Evolutionary conservation across 2,888 invertebrate genomes (phyloP), one percentile per base, ranked within the genome.

Genomic region (Dynastes tityus): DNA sequence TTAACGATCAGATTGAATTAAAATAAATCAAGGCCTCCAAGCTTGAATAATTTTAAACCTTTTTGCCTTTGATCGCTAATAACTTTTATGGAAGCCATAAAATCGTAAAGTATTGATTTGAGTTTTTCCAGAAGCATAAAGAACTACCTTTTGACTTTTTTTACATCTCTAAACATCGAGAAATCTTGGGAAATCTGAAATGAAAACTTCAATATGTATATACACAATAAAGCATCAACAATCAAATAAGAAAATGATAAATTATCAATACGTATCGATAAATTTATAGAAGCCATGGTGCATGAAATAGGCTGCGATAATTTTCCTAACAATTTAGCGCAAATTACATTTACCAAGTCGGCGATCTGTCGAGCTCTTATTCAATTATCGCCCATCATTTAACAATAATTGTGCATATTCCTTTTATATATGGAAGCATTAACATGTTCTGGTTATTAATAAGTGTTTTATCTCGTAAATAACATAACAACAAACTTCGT

Each of bases 391-490:
- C 2, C 55, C 2, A 29, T 61, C 11, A 9, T 61, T 61, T 29
- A 61, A 22, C 29, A 61, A 61, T 61, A 61, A 61, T 61, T 61
- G 11, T 61, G 61, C 29, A 61, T 61, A 22, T 29, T 61, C 61
- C 27, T 61, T 61, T 61, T 29, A 13, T 61, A 9, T 55, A 55
- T 55, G 16, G 16, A 16, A 55, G 51, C 49, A 11, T 22, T 58
- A 73, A 73, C 58, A 40, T 58, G 40, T 32, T 16, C 58, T 9
- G 29, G 58, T 73, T 61, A 58, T 73, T 73, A 73, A 73, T 73
- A 73, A 73, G 22, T 58, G 8, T 16, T 73, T 73, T 73, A 73
- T 73, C 73, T 32, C 58, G 29, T 73, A 55, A 55, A 58, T 73
- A 40, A 58, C 61, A 73, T 49, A 51, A 58, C 73, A 55, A 58